Conservation (phyloP, 2,888 invertebrate genomes). For the Zhuqinia jingwanae region DNA sequence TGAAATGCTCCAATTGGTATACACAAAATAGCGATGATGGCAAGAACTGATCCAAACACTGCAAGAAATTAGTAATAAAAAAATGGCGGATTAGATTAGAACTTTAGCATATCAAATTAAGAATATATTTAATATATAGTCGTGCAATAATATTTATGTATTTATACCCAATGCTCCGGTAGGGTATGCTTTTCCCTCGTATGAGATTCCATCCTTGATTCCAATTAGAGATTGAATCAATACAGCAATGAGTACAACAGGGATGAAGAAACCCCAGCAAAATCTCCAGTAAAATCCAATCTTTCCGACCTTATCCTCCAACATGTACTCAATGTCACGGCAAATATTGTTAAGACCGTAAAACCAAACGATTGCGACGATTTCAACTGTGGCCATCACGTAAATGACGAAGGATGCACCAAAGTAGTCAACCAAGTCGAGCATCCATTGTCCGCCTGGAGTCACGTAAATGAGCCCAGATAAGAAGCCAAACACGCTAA, state of each 20-base stretch:
- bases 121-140: not conserved
- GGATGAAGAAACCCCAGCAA: constrained; percentile 86
- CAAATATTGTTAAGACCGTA: constrained; percentile 86
- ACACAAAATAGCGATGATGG: constrained; percentile 60
- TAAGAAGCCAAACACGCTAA: constrained; percentile 85
- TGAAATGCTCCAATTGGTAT: constrained; percentile 63
- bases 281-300: constrained; percentile 88
- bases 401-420: constrained; percentile 85
- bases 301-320: constrained; percentile 84
- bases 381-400: constrained; percentile 84
- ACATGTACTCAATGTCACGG: constrained; percentile 90
- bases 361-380: constrained; percentile 84
- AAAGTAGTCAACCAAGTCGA: constrained; percentile 84
- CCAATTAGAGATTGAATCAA: constrained; percentile 23
- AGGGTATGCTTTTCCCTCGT: constrained; percentile 41
- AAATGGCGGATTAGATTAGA: not conserved
- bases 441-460: constrained; percentile 84
- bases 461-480: constrained; percentile 86
- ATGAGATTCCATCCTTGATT: constrained; percentile 27
- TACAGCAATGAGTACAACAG: constrained; percentile 83
- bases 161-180: constrained; percentile 37
- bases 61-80: constrained; percentile 5
- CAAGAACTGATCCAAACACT: constrained; percentile 67
- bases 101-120: not conserved
- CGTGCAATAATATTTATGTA: too few species aligned